Base-by-base conservation (phyloP, 2,888 invertebrate genomes). In the Lutraria lutraria region DNA sequence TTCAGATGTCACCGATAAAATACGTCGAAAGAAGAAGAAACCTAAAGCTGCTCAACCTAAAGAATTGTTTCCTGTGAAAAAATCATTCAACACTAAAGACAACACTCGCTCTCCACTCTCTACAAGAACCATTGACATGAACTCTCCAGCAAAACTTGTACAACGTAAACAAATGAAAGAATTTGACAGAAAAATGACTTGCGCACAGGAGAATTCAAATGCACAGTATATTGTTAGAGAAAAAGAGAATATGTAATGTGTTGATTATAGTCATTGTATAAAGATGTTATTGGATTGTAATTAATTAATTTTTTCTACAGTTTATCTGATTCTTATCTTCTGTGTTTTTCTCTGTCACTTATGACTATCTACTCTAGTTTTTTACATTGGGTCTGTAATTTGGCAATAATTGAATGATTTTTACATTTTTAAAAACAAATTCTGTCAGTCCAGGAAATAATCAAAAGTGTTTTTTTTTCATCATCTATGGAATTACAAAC, bases 121-220 rank as follows among this genome's bases (percentile, higher is more conserved):
- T 0, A 90, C 93, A 6, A 89, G 93, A 79, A 93, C 90, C 34
- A 84, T 93, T 16, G 94, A 95, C 85, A 93, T 93, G 88, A 94
- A 95, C 91, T 95, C 95, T 12, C 95, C 95, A 6, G 88, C 94
- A 0, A 88, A 91, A 52, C 94, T 95, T 56, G 92, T 95, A 25
- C 95, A 95, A 86, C 85, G 93, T 52, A 95, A 95, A 90, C 95
- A 95, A 81, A 91, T 92, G 15, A 93, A 93, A 83, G 93, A 94
- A 53, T 60, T 94, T 25, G 94, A 93, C 31, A 93, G 92, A 29
- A 91, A 92, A 54, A 90, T 91, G 76, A 91, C 84, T 0, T 93
- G 94, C 92, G 87, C 90, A 34, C 88, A 89, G 60, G 93, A 93
- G 43, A 86, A 89, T 13, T 63, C 88, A 13, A 84, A 53, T 29